Conservation (phyloP, 2,113 vertebrate genomes). For the Eptesicus fuscus region DNA sequence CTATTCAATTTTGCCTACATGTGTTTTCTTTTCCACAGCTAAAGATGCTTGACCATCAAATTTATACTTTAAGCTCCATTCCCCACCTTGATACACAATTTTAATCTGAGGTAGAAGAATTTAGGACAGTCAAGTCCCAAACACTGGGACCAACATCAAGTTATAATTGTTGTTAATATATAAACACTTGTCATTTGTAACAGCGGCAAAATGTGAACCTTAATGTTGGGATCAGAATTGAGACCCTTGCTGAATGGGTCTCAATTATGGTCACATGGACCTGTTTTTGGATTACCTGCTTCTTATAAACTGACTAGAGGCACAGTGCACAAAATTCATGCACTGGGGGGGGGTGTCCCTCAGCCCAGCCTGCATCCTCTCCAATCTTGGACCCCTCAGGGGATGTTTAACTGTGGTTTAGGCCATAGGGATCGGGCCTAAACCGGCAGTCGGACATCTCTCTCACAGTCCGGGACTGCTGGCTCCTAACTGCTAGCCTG, state of each 20-base stretch:
- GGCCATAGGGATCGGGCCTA: too few relatives aligned
- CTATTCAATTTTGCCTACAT: not conserved
- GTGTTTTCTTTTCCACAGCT: not conserved
- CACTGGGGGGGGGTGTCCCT: too few relatives aligned
- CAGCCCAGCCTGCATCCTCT: too few relatives aligned
- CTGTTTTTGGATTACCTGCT: not conserved
- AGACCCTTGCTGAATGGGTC: not conserved
- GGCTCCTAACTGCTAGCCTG: too few relatives aligned
- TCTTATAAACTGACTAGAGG: not conserved
- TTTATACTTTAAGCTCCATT: not conserved
- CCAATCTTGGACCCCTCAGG: too few relatives aligned
- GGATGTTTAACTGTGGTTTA: too few relatives aligned
- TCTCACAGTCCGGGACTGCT: too few relatives aligned
- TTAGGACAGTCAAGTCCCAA: not conserved
- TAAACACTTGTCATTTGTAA: not conserved
- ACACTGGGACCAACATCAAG: not conserved
- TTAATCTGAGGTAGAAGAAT: not conserved
- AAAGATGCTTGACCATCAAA: not conserved
- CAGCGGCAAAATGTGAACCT: not conserved
- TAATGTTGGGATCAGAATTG: not conserved
- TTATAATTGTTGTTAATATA: not conserved
- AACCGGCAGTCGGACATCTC: too few relatives aligned
- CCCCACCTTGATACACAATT: not conserved
- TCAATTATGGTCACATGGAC: not conserved
- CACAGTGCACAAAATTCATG: too few relatives aligned